Evolutionary conservation across 2,888 invertebrate genomes (phyloP), one percentile per base, ranked within the genome.

Genomic region (Trissolcus brochymenae): DNA sequence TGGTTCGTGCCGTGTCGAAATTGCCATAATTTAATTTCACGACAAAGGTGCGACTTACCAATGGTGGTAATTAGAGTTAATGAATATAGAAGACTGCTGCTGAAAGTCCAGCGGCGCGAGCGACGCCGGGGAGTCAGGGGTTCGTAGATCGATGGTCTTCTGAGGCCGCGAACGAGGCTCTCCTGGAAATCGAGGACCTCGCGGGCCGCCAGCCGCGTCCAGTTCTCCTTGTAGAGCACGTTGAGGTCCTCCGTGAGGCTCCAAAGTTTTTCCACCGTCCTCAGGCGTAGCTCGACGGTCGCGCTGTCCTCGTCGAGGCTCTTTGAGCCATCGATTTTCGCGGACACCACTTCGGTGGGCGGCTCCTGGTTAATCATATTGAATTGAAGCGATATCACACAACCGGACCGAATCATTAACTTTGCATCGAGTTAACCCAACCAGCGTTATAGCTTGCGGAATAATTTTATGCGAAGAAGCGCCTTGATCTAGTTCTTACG

Each of bases 11-110:
- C 49, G 25, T 6, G 6, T 35, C 1, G 35, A 35, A 35, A 35
- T 35, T 35, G 35, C 9, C 9, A 35, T 35, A 35, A 35, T 35
- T 35, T 35, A 35, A 35, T 35, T 35, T 17, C 6, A 35, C 35
- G 35, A 35, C 35, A 35, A 35, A 35, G 35, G 35, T 35, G 35
- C 35, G 16, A 90, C 94, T 93, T 90, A 97, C 97, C 97, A 83
- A 97, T 97, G 46, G 97, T 98, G 7, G 97, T 97, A 86, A 98
- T 97, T 81, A 98, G 93, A 16, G 98, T 97, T 82, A 98, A 91
- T 25, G 97, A 97, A 89, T 98, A 98, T 59, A 98, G 92, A 87
- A 98, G 95, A 82, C 97, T 96, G 81, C 96, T 95, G 80, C 96
- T 95, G 89, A 97, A 96, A 55, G 96, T 96, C 97, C 97, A 98